phyloP scores from a whole-genome alignment of 1,140 invertebrate genomes.

The Leguminivora glycinivorella region DNA sequence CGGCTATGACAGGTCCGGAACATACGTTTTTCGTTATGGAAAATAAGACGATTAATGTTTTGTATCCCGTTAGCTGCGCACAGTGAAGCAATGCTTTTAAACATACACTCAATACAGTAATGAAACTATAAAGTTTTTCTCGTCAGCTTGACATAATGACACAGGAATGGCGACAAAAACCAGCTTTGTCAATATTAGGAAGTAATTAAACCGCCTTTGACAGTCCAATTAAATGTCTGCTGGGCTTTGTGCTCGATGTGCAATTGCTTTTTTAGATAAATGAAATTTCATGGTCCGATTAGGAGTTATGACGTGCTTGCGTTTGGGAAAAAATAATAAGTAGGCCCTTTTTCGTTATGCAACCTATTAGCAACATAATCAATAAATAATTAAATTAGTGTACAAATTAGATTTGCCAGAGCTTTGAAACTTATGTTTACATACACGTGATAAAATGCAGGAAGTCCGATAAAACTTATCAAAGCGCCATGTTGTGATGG shows the following conservation, averaged over 20 bases:
- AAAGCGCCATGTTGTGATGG: too few species aligned
- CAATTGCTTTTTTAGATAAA: conserved; percentile 41
- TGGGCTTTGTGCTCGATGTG: conserved; percentile 42
- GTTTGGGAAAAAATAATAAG: neutral
- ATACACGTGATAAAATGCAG: too few species aligned
- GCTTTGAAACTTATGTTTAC: too few species aligned
- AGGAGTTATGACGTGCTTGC: conserved; percentile 10
- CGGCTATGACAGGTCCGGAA: too few species aligned
- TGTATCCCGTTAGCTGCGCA: conserved; percentile 25
- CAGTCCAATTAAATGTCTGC: conserved; percentile 59
- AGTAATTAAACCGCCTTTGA: conserved; percentile 63
- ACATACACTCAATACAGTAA: conserved; percentile 29
- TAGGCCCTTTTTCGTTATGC: neutral
- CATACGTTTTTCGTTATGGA: too few species aligned
- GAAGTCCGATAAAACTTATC: too few species aligned
- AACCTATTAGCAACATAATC: neutral
- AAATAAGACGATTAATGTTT: too few species aligned
- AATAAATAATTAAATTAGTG: neutral
- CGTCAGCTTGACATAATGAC: conserved; percentile 46
- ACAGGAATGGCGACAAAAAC: conserved; percentile 53
- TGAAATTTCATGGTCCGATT: conserved; percentile 21
- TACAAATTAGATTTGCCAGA: neutral
- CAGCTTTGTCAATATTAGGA: conserved; percentile 71
- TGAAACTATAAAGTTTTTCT: conserved; percentile 44
- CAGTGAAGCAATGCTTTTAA: neutral